A percentile compares a stretch with the other conserved stretches of the same genome.
These are phyloP conservation scores for Cacoxenus indagator DNA, from an alignment of 2,888 invertebrate genomes.

Conservation along the genomic window DNA sequence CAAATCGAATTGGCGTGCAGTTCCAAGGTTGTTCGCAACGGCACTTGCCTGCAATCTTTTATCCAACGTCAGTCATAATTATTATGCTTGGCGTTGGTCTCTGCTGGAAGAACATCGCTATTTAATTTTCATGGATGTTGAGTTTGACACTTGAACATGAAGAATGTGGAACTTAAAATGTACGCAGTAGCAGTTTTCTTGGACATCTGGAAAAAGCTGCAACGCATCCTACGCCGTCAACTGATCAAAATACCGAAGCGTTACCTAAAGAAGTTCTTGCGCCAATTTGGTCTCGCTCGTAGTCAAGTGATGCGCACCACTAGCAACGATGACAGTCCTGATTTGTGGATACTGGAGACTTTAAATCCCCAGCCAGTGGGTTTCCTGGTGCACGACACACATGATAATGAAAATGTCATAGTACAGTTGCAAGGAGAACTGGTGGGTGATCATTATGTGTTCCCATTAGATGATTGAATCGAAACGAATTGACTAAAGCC, in stretches of 20 bases:
- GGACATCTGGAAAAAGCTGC: constrained; percentile 52
- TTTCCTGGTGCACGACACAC: neutral
- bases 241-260: constrained; percentile 49
- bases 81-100: too few species aligned
- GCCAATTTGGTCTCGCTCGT: constrained; percentile 47
- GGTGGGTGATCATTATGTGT: neutral
- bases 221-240: constrained; percentile 51
- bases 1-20: too few species aligned
- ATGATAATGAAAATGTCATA: neutral
- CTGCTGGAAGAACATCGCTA: too few species aligned
- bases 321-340: neutral
- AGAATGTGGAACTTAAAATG: too few species aligned
- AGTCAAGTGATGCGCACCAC: constrained; percentile 15
- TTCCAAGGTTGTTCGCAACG: too few species aligned
- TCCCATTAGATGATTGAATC: neutral
- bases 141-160: too few species aligned
- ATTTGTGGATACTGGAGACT: neutral
- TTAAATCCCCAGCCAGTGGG: neutral
- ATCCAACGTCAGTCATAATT: too few species aligned
- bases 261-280: constrained; percentile 47
- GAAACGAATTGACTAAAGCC: too few species aligned
- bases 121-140: too few species aligned
- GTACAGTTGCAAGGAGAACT: neutral
- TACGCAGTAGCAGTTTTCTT: too few species aligned
- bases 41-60: too few species aligned